A percentile compares a stretch with the other conserved stretches of the same genome.
Conservation (phyloP, 2,888 invertebrate species). For the Glaucopsyche alexis region DNA sequence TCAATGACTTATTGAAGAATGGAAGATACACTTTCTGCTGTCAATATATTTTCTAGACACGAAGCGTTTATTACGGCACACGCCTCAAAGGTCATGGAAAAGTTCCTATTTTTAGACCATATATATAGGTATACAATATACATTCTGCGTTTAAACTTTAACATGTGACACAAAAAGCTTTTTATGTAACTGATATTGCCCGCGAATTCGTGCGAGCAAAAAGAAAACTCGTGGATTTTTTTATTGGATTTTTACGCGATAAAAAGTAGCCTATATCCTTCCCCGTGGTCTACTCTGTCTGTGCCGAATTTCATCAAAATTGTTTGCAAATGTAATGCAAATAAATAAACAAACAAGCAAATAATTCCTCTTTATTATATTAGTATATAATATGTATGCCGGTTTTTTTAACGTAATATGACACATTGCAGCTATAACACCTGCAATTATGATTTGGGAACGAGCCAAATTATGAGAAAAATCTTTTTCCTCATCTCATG, state of each 20-base stretch:
- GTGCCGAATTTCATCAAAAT: too few relatives aligned
- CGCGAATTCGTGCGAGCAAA: too few relatives aligned
- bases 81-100: conserved; percentile 12
- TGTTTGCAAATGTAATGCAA: too few relatives aligned
- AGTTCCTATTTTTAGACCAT: background rate
- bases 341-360: too few relatives aligned
- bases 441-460: conserved; percentile 13
- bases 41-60: background rate
- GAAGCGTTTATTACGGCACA: background rate
- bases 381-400: background rate
- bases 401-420: background rate
- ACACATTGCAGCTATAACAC: conserved; percentile 15
- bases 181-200: background rate
- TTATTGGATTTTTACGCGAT: too few relatives aligned
- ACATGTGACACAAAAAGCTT: background rate
- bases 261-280: too few relatives aligned
- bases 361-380: too few relatives aligned
- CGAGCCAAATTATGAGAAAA: conserved; percentile 17
- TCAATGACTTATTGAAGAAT: background rate
- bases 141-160: conserved; percentile 8
- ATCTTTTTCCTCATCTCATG: background rate
- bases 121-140: too few relatives aligned
- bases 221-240: too few relatives aligned
- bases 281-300: too few relatives aligned
- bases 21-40: background rate